Evolutionary conservation across 2,888 invertebrate species (phyloP).

Genomic region (Sminthurides aquaticus): DNA sequence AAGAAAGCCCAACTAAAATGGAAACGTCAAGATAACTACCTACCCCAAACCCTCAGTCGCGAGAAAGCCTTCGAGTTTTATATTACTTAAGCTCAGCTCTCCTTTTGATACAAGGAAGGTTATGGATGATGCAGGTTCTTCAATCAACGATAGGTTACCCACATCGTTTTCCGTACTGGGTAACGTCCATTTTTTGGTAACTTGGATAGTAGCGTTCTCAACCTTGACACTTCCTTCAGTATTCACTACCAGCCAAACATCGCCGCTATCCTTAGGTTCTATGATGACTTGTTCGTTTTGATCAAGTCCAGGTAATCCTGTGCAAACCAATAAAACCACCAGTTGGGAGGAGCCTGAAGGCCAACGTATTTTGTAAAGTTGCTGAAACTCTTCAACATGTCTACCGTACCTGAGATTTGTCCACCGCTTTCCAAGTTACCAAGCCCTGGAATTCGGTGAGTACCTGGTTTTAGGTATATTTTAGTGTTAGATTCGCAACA

Average conservation of each 20-base stretch:
- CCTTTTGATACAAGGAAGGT: conserved; percentile 1
- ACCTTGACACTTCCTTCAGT: neutral
- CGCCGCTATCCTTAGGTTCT: conserved; percentile 14
- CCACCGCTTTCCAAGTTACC: conserved; percentile 17
- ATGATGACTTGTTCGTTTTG: neutral
- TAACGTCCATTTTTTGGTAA: neutral
- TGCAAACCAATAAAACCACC: conserved; percentile 7
- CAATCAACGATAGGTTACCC: neutral
- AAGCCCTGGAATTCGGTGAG: conserved; percentile 14
- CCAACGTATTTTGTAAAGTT: too few relatives aligned
- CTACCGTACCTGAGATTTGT: conserved; percentile 8
- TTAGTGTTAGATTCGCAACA: neutral
- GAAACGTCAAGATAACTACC: neutral
- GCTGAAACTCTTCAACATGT: too few relatives aligned
- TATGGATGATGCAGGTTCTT: conserved; percentile 9
- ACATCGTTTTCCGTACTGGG: conserved; percentile 2
- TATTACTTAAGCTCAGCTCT: conserved; percentile 5
- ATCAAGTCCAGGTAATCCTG: too few relatives aligned
- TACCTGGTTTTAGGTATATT: conserved; percentile 11
- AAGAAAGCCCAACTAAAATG: neutral
- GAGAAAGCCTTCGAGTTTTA: conserved; percentile 6
- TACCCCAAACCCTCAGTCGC: conserved; percentile 8
- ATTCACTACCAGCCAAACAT: conserved; percentile 10
- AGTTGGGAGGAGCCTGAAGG: neutral
- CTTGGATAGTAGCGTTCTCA: conserved; percentile 3